phyloP scores from a whole-genome alignment of 2,797 vertebrate genomes.

The Pipistrellus nathusii region DNA sequence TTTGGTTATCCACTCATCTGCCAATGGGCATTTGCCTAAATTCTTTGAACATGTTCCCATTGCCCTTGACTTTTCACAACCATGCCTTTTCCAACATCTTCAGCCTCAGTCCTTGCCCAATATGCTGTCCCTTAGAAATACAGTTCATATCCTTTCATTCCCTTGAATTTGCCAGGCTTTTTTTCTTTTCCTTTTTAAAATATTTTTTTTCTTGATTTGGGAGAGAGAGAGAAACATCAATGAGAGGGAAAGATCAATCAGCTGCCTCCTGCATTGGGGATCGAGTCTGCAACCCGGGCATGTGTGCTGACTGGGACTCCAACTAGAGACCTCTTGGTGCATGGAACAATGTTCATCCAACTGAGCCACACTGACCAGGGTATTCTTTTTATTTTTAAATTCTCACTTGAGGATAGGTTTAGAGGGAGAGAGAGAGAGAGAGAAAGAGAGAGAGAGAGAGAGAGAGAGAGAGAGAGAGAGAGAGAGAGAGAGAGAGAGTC shows the following conservation, averaged over 20 bases:
- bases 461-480: too few species aligned
- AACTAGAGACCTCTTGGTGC: neutral
- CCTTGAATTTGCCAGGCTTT: neutral
- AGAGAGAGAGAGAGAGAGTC: too few species aligned
- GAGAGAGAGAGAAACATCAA: too few species aligned
- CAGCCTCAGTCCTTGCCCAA: neutral
- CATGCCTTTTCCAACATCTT: neutral
- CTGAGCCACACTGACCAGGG: neutral
- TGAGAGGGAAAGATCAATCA: neutral
- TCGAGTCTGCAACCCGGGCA: neutral
- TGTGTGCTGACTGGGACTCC: neutral
- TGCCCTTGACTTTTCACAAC: neutral
- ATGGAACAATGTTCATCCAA: neutral
- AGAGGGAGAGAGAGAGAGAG: too few species aligned
- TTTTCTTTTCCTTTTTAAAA: neutral
- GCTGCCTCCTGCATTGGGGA: neutral
- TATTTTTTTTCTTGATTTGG: neutral
- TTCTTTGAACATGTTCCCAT: too few species aligned
- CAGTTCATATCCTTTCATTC: too few species aligned
- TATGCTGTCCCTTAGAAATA: too few species aligned
- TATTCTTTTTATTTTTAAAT: neutral
- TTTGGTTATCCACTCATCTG: too few species aligned
- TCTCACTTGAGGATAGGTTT: too few species aligned
- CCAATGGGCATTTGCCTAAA: neutral
- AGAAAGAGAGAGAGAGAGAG: too few species aligned